Base-by-base conservation (phyloP, 2,113 vertebrate genomes). In the Eubucco bourcierii region DNA sequence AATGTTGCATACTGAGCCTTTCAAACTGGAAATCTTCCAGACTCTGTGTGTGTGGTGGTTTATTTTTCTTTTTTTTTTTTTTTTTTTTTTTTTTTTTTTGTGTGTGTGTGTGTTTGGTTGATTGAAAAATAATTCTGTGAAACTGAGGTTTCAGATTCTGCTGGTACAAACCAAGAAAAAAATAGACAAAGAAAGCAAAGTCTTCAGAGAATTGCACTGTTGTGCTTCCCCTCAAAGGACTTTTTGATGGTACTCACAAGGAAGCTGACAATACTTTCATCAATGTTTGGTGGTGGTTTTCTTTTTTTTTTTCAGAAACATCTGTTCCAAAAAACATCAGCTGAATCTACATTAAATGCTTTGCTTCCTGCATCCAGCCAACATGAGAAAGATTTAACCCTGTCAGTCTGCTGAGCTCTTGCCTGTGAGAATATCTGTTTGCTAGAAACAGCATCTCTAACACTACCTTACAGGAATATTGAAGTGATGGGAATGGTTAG, bases 241-340 rank as follows among this genome's bases (percentile, higher is more conserved):
- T 80, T 88, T 88, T 90, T 96, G 85, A 71, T 91, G 50, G 84
- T 47, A 58, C 56, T 88, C 65, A 94, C 75, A 92, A 91, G 44
- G 77, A 93, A 92, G 31, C 77, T 90, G 70, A 86, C 37, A 50
- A 87, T 83, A 33, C 60, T 96, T 95, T 97, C 80, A 91, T 93
- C 87, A 84, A 55, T 64, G 68, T 61, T 86, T 66, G 23, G 50
- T 34, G 50, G 50, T 80, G 24, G 11, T 44, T 44, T 44, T 44
- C 15, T 44, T 44, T 46, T 76, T 89, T 70, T 89, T 93, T 95
- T 96, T 80, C 65, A 92, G 68, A 94, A 95, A 88, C 75, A 95
- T 53, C n/a, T 94, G 85, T 94, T 97, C 65, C 70, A 93, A 95
- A 95, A 97, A 93, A 55, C 60, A 63, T 75, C 88, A 92, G 67